Percentiles rank a stretch among this genome's conserved stretches.
Evolutionary conservation across 2,797 vertebrate species (phyloP).

Genomic region (Morus bassanus): DNA sequence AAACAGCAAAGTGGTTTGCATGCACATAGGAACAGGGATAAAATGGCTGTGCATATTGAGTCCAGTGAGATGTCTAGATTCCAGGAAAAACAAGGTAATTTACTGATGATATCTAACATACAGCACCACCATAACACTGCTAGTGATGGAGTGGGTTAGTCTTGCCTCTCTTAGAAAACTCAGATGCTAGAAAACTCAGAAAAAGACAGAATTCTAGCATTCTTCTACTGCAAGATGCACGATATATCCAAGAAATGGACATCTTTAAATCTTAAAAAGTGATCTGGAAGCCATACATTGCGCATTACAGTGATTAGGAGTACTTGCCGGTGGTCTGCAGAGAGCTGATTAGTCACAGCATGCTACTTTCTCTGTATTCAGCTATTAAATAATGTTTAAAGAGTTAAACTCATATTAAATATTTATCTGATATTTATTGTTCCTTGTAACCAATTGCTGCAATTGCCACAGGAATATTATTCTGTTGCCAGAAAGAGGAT

Average conservation of each 20-base stretch:
- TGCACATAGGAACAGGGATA: background rate
- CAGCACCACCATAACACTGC: background rate
- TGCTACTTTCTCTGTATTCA: background rate
- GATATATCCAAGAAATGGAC: background rate
- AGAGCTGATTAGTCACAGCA: background rate
- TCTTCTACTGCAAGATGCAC: background rate
- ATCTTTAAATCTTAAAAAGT: background rate
- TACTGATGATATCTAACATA: background rate
- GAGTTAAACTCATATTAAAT: slow-evolving; percentile 12
- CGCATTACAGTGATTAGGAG: background rate
- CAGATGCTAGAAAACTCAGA: background rate
- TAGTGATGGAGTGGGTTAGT: background rate
- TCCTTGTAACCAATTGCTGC: background rate
- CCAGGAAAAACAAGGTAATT: background rate
- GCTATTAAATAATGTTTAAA: background rate
- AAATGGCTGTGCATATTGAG: background rate
- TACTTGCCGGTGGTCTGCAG: background rate
- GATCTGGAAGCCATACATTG: background rate
- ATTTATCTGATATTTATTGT: slow-evolving; percentile 19
- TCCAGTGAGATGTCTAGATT: background rate
- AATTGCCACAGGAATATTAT: background rate
- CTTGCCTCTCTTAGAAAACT: background rate
- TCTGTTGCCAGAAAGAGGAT: background rate
- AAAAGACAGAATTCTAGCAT: background rate
- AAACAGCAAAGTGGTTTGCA: background rate